Evolutionary conservation across 2,797 vertebrate genomes (phyloP).

Genomic region (Labroides dimidiatus): DNA sequence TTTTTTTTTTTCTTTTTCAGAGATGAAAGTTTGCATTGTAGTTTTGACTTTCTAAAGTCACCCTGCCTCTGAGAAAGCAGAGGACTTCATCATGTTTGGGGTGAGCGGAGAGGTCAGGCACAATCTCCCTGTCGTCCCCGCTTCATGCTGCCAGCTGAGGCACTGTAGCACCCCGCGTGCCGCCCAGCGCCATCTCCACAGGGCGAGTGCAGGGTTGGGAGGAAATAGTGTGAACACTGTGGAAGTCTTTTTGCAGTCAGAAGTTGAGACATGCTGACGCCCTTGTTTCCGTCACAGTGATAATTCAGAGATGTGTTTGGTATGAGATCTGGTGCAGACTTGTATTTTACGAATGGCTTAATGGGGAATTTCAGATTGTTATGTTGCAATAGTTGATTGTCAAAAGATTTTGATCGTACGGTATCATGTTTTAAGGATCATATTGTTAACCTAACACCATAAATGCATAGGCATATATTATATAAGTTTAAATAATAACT

Average conservation of each 20-base stretch:
- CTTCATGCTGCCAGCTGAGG: slow-evolving; percentile 55
- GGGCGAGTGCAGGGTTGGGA: slow-evolving; percentile 22
- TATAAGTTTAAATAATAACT: too few species aligned
- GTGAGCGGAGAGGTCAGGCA: slow-evolving; percentile 62
- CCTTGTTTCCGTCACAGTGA: slow-evolving; percentile 22
- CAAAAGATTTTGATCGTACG: too few species aligned
- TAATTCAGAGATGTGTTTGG: neutral
- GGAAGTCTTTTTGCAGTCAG: slow-evolving; percentile 54
- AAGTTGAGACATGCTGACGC: slow-evolving; percentile 40
- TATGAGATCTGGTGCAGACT: neutral
- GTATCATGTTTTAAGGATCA: too few species aligned
- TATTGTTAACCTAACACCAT: too few species aligned
- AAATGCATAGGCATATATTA: too few species aligned
- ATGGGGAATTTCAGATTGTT: slow-evolving; percentile 1
- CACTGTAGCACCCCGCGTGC: slow-evolving; percentile 21
- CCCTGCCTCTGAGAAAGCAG: slow-evolving; percentile 55
- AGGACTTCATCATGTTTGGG: slow-evolving; percentile 66
- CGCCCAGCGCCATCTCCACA: slow-evolving; percentile 38
- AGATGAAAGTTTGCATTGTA: slow-evolving; percentile 65
- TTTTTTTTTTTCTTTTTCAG: slow-evolving; percentile 16
- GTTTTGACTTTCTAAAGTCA: slow-evolving; percentile 69
- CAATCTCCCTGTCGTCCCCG: slow-evolving; percentile 58
- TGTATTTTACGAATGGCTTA: neutral
- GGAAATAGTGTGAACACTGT: slow-evolving; percentile 28
- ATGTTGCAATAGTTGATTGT: slow-evolving; percentile 3